These are phyloP conservation scores for Drosophila yooni DNA, from an alignment of 2,888 invertebrate genomes.

Conservation along the genomic window DNA sequence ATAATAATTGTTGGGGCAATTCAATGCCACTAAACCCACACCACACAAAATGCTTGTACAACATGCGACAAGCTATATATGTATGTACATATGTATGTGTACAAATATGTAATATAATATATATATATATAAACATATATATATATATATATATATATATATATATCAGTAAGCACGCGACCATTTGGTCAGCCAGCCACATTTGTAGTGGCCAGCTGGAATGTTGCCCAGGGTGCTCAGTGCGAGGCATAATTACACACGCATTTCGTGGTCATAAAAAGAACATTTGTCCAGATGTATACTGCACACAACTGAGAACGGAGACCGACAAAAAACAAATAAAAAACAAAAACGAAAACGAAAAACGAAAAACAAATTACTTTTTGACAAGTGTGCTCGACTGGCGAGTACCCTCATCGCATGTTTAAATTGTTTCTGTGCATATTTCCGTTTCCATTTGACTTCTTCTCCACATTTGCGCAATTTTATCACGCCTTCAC, in stretches of 20 bases:
- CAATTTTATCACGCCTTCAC: neutral
- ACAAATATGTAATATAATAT: neutral
- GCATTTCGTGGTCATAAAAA: constrained; percentile 76
- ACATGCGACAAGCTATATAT: constrained; percentile 4
- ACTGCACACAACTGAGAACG: constrained; percentile 31
- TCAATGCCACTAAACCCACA: constrained; percentile 61
- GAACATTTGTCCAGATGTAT: constrained; percentile 67
- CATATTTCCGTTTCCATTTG: neutral
- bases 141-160: neutral
- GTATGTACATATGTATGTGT: neutral
- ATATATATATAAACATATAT: neutral
- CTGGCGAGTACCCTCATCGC: constrained; percentile 2
- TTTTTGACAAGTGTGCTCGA: neutral
- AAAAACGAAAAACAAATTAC: neutral
- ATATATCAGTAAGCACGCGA: constrained; percentile 40
- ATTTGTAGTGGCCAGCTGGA: constrained; percentile 48
- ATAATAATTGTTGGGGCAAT: constrained; percentile 79
- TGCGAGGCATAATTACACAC: constrained; percentile 74
- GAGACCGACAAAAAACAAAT: neutral
- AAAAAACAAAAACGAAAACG: neutral
- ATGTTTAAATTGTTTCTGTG: neutral
- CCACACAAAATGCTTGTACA: constrained; percentile 27
- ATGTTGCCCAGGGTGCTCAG: constrained; percentile 51
- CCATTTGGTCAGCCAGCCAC: constrained; percentile 52
- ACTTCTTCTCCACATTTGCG: neutral